phyloP scores from a whole-genome alignment of 2,888 invertebrate species.

The Macroteleia sp. region DNA sequence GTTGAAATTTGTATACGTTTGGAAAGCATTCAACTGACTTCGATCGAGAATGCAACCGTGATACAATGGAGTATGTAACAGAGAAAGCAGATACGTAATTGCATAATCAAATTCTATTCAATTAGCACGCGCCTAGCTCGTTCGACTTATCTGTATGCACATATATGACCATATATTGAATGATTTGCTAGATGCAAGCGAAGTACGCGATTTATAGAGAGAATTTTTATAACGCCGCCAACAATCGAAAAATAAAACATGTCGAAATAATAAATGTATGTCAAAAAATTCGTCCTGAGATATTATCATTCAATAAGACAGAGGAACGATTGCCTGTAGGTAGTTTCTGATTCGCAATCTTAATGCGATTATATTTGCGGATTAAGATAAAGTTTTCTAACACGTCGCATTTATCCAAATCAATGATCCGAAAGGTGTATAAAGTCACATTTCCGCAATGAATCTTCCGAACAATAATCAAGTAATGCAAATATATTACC shows the following conservation, averaged over 20 bases:
- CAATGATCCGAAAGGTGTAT: slow-evolving; percentile 2
- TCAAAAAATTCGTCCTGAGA: too few species aligned
- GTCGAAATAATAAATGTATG: too few species aligned
- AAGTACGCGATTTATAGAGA: slow-evolving; percentile 16
- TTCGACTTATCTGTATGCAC: slow-evolving; percentile 27
- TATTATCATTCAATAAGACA: too few species aligned
- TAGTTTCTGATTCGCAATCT: too few species aligned
- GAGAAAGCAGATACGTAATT: slow-evolving; percentile 48
- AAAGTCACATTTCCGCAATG: slow-evolving; percentile 12
- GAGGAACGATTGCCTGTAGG: too few species aligned
- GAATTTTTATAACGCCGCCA: slow-evolving; percentile 2
- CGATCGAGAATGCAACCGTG: slow-evolving; percentile 28
- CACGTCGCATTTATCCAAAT: too few species aligned
- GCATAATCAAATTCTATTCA: slow-evolving; percentile 57
- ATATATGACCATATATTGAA: slow-evolving; percentile 26
- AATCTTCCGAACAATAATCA: slow-evolving; percentile 15
- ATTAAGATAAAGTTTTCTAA: too few species aligned
- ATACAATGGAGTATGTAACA: slow-evolving; percentile 35
- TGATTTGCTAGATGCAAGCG: slow-evolving; percentile 6
- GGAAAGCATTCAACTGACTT: background rate
- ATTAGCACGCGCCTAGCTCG: slow-evolving; percentile 54
- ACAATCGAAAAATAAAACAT: slow-evolving; percentile 4
- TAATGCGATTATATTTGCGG: too few species aligned
- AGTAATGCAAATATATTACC: slow-evolving; percentile 35
- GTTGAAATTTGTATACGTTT: slow-evolving; percentile 18